Base-by-base conservation (phyloP, 2,113 vertebrate species). In the Eulacestoma nigropectus region DNA sequence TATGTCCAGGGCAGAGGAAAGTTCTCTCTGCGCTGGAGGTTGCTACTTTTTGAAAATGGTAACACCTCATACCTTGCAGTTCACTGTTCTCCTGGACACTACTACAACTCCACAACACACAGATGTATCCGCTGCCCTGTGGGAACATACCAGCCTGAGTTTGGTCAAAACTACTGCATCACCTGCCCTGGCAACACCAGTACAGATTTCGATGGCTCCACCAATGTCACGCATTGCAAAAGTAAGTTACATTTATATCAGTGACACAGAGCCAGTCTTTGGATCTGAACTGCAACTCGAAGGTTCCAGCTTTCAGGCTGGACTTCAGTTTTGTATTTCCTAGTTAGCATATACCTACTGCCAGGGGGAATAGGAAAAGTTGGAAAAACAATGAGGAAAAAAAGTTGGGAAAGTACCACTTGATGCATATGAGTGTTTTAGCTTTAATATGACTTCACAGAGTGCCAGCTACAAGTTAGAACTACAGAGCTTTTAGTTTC, bases 131-230 rank as follows among this genome's bases (percentile, higher is more conserved):
- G 98, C 37, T 98, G 98, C 91, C 97, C 98, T 2, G 82, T 97
- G 25, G 98, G 98, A 85, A 98, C 98, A 17, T 98, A 98, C 92
- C 98, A 98, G 90, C 98, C 98, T 3, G 98, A 98, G 79, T 98
- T 98, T 65, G 98, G 98, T 35, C 98, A 98, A 81, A 98, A 98
- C 96, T 98, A 98, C 82, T 98, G 98, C 81, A 87, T 98, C 74
- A 95, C 97, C 87, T 98, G 98, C 72, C 98, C 98, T 3, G 98
- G 98, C 52, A 98, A 98, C 89, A 98, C 98, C 56, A 98, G 98
- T n/a, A 98, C 98, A 1, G 98, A 98, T 86, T 98, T 98, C 29
- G 98, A 98, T 41, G 98, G 98, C 76, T 98, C 98, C 78, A 98
- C 98, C 78, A 98, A 98, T 0, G 97, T 98, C 73, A 98, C 98